Evolutionary conservation across 2,113 vertebrate species (phyloP).

Genomic region (Dermatemys mawii): DNA sequence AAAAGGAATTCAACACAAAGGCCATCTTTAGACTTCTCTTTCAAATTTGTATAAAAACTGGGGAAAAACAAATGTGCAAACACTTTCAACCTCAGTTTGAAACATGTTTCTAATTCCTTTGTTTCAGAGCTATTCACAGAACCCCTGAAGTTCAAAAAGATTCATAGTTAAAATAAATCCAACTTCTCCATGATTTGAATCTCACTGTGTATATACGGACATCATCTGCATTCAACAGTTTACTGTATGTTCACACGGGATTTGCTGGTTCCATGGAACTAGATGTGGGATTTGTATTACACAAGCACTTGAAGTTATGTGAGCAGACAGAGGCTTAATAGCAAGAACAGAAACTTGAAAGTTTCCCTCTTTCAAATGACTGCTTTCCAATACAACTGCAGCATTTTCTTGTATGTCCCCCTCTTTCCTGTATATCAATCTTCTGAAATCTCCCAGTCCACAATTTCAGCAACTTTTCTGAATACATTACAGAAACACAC

Average conservation of each 20-base stretch:
- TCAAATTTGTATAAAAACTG: background rate
- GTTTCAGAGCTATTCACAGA: background rate
- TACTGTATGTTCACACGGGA: background rate
- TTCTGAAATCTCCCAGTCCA: background rate
- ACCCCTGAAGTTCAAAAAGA: background rate
- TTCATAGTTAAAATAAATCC: background rate
- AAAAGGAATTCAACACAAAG: background rate
- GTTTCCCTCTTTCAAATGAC: background rate
- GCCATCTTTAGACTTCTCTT: background rate
- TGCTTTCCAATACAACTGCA: background rate
- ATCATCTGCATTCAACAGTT: background rate
- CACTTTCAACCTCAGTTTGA: background rate
- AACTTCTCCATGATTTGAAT: background rate
- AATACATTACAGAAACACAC: background rate
- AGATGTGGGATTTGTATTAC: background rate
- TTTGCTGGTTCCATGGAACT: background rate
- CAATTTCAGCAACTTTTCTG: background rate
- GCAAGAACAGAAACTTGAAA: background rate
- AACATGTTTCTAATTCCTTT: background rate
- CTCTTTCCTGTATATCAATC: background rate
- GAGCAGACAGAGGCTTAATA: background rate
- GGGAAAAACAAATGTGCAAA: background rate
- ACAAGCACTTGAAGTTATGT: background rate
- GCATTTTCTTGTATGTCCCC: background rate
- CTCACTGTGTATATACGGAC: background rate